These are phyloP conservation scores for Diadegma fenestrale DNA, from an alignment of 2,888 invertebrate genomes.

Conservation along the genomic window DNA sequence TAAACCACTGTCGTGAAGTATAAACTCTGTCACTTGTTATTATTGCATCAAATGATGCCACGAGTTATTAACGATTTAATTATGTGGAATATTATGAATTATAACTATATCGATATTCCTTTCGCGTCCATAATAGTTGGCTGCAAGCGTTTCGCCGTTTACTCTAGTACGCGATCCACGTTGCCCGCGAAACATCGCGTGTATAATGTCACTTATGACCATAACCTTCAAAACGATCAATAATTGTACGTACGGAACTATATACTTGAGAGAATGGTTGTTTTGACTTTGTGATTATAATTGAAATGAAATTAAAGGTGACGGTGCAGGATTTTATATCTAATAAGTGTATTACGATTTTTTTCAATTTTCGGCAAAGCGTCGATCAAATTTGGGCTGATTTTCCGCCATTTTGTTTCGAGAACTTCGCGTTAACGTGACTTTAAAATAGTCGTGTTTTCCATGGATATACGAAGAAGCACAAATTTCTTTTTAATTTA, in stretches of 20 bases:
- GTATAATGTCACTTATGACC: neutral
- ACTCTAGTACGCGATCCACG: neutral
- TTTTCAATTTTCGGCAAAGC: neutral
- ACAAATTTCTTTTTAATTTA: too few relatives aligned
- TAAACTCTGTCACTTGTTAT: neutral
- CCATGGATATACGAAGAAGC: neutral
- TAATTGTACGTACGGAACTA: neutral
- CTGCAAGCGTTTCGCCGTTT: neutral
- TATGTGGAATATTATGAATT: neutral
- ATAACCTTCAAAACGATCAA: constrained; percentile 12
- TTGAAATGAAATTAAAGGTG: neutral
- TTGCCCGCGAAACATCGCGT: neutral
- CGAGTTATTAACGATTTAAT: neutral
- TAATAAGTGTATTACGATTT: neutral
- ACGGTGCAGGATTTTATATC: neutral
- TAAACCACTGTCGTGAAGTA: neutral
- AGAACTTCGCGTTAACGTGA: neutral
- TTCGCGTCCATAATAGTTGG: neutral
- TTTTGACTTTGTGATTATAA: neutral
- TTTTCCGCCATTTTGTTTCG: neutral
- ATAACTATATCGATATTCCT: neutral
- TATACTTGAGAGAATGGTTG: neutral
- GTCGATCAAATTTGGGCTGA: neutral
- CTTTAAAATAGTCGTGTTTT: neutral
- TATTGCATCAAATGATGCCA: neutral